Conservation (phyloP, 2,888 invertebrate species). For the Galerucella pusilla region DNA sequence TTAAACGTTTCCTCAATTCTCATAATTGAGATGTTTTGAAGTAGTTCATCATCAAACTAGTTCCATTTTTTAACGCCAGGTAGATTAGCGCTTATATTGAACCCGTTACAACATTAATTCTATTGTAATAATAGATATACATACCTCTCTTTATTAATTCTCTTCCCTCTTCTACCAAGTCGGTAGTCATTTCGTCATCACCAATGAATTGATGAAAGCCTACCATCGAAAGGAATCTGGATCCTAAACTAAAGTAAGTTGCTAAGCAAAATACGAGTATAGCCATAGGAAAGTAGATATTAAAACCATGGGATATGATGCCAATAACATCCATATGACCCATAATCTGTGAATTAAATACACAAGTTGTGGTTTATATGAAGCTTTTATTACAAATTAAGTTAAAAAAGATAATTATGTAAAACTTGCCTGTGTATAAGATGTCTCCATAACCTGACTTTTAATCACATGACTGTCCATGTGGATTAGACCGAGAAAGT, state of each 20-base stretch:
- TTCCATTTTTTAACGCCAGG: no score
- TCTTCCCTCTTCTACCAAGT: conserved; percentile 92
- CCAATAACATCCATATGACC: conserved; percentile 99
- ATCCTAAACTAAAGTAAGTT: conserved; percentile 94
- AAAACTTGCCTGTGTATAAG: conserved; percentile 87
- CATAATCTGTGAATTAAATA: conserved; percentile 78
- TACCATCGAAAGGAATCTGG: conserved; percentile 86
- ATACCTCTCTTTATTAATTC: conserved; percentile 90
- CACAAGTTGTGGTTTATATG: no score
- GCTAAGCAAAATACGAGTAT: conserved; percentile 93
- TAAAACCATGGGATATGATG: conserved; percentile 97
- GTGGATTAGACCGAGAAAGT: conserved; percentile 96
- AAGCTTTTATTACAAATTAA: no score
- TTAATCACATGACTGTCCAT: conserved; percentile 96
- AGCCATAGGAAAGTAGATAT: conserved; percentile 98
- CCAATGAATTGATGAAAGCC: conserved; percentile 98
- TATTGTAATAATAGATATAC: conserved; percentile 21
- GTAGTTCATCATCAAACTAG: no score
- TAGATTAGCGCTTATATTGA: no score
- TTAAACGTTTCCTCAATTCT: no score
- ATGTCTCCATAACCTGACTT: conserved; percentile 84
- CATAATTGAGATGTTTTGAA: no score
- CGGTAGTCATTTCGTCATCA: conserved; percentile 92
- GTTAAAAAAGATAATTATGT: no score
- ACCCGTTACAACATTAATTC: no score